A percentile compares a stretch with the other conserved stretches of the same genome.
Evolutionary conservation across 64 coral and sea anemone species (phyloP).

Genomic region (Stichodactyla helianthus): DNA sequence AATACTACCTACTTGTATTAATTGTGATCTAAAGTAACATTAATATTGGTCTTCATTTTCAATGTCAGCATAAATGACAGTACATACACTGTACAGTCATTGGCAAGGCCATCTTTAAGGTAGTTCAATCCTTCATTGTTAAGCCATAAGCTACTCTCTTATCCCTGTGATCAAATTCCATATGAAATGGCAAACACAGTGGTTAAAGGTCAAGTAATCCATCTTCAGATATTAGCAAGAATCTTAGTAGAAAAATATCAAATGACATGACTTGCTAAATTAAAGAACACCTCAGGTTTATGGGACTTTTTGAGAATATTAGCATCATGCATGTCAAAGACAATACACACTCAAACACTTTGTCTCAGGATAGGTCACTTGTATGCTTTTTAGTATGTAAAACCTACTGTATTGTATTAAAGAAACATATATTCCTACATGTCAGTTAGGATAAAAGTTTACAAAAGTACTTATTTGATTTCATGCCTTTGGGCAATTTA

Average conservation of each 20-base stretch:
- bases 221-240: neutral
- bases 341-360: neutral
- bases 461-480: slow-evolving; percentile 1
- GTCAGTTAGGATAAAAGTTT: neutral
- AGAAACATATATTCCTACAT: neutral
- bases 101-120: neutral
- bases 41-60: neutral
- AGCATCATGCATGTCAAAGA: neutral
- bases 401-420: neutral
- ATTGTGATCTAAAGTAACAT: neutral
- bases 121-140: neutral
- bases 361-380: neutral
- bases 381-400: neutral
- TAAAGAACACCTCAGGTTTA: neutral
- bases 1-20: neutral
- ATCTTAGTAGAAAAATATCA: neutral
- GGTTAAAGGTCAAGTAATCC: neutral
- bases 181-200: neutral
- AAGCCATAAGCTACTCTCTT: neutral
- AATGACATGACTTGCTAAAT: neutral
- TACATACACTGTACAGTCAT: neutral
- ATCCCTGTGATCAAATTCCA: neutral
- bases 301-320: neutral
- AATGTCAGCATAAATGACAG: neutral
- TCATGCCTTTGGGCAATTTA: neutral